Evolutionary conservation across 2,888 invertebrate genomes (phyloP).

Genomic region (Heliconius erato): DNA sequence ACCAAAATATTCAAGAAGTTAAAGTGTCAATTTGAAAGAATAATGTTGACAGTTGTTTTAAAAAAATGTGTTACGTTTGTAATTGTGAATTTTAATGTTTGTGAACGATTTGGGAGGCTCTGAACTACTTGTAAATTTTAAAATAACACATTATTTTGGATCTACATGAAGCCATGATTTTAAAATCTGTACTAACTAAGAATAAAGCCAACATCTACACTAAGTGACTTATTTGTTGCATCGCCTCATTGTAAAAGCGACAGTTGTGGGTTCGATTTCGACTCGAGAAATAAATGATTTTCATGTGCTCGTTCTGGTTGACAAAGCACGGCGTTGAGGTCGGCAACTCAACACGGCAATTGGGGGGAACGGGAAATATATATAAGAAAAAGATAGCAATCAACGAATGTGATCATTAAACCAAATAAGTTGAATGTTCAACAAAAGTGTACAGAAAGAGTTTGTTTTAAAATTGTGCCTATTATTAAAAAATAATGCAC

Average conservation of each 20-base stretch:
- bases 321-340: not conserved
- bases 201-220: not conserved
- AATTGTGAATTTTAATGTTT: not conserved
- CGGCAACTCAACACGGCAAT: not conserved
- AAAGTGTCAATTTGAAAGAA: not conserved
- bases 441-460: not conserved
- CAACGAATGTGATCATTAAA: slow-evolving; percentile 7
- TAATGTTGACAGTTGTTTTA: not conserved
- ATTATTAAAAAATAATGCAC: not conserved
- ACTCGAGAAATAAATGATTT: not conserved
- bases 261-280: not conserved
- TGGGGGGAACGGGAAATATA: not conserved
- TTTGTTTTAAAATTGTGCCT: not conserved
- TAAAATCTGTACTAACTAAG: not conserved
- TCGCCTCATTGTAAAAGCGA: not conserved
- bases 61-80: not conserved
- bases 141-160: not conserved
- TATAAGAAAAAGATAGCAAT: not conserved
- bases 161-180: not conserved
- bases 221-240: not conserved
- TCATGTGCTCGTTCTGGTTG: not conserved
- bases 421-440: slow-evolving; percentile 8
- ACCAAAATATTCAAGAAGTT: slow-evolving; percentile 7
- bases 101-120: not conserved
- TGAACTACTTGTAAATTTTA: not conserved